phyloP scores from a whole-genome alignment of 2,888 invertebrate genomes.

The Lasioglossum marginatum region DNA sequence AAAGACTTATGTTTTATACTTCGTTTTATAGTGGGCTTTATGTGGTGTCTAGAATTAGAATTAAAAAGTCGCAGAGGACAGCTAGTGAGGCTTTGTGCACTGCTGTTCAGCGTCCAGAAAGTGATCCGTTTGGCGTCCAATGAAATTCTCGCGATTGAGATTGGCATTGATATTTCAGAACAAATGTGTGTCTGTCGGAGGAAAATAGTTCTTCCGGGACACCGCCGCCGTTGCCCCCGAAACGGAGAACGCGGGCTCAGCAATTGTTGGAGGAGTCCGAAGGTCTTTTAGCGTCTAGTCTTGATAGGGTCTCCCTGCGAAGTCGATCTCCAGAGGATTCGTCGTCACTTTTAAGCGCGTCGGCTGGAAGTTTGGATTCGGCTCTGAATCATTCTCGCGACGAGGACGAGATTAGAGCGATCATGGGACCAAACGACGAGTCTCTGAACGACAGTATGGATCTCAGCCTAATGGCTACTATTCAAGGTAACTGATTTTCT shows the following conservation, averaged over 20 bases:
- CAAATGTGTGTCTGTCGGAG: constrained; percentile 79
- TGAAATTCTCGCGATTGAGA: background rate
- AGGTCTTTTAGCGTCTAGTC: constrained; percentile 88
- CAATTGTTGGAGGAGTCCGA: constrained; percentile 85
- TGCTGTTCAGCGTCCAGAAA: background rate
- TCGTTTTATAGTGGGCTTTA: too few relatives aligned
- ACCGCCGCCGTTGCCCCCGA: constrained; percentile 93
- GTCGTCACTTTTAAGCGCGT: constrained; percentile 88
- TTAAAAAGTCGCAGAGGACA: background rate
- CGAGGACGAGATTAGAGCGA: constrained; percentile 90
- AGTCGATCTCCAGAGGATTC: constrained; percentile 91
- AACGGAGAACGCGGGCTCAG: constrained; percentile 87
- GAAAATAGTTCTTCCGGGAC: constrained; percentile 87
- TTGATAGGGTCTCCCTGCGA: constrained; percentile 90
- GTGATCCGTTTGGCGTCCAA: background rate
- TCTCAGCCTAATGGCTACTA: constrained; percentile 83
- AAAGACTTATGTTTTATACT: too few relatives aligned
- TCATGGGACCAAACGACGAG: constrained; percentile 86
- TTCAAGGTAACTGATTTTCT: constrained; percentile 83
- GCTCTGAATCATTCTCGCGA: constrained; percentile 95
- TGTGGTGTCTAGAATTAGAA: too few relatives aligned
- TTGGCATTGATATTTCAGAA: constrained; percentile 64
- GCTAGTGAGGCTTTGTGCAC: background rate
- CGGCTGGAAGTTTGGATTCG: constrained; percentile 94
- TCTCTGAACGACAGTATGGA: constrained; percentile 83